These are phyloP conservation scores for Scortum barcoo DNA, from an alignment of 2,113 vertebrate genomes.

Conservation along the genomic window DNA sequence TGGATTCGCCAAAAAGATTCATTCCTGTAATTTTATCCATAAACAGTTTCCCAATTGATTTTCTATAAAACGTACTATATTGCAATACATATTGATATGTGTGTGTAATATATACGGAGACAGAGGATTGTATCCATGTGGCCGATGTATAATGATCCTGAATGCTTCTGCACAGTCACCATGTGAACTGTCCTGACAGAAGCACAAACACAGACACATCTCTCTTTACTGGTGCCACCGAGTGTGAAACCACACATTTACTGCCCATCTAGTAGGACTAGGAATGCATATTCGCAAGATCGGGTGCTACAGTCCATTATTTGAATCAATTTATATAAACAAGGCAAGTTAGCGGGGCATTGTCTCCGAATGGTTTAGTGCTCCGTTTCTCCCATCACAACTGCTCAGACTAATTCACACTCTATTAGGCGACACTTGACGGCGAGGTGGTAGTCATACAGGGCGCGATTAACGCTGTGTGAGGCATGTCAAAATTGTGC, in stretches of 20 bases:
- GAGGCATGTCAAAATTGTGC: background rate
- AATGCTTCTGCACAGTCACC: background rate
- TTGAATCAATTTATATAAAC: background rate
- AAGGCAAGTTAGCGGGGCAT: background rate
- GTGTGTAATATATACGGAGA: background rate
- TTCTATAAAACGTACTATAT: background rate
- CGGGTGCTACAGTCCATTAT: constrained; percentile 1
- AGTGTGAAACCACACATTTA: background rate
- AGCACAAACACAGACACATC: background rate
- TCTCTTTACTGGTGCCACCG: background rate
- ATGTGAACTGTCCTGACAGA: background rate
- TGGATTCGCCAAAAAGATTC: background rate
- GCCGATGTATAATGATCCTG: background rate
- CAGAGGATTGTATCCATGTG: background rate
- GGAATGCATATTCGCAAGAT: background rate
- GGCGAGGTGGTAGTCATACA: background rate
- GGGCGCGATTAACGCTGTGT: constrained; percentile 9
- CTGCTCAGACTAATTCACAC: background rate
- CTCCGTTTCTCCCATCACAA: constrained; percentile 5
- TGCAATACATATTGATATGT: background rate
- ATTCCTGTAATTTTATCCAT: background rate
- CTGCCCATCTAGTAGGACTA: background rate
- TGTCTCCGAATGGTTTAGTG: constrained; percentile 10
- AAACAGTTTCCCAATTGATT: background rate
- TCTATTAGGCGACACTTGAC: background rate